Evolutionary conservation across 2,797 vertebrate species (phyloP).

Genomic region (Danio albolineatus): DNA sequence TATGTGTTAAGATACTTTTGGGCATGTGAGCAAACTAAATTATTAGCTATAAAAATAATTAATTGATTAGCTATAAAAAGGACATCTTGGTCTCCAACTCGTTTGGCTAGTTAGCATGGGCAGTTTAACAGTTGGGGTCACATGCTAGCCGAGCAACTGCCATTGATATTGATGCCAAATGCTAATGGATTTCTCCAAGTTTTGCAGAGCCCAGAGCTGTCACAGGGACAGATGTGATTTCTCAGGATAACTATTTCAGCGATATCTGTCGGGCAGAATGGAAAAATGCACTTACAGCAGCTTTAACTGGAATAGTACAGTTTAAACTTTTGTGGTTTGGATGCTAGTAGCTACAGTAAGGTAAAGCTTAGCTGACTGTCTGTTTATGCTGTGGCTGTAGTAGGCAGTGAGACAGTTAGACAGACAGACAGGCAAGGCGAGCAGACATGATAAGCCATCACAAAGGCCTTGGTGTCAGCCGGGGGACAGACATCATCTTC

Average conservation of each 20-base stretch:
- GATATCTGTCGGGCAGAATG: not conserved
- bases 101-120: not conserved
- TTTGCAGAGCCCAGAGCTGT: not conserved
- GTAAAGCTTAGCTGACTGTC: conserved; percentile 44
- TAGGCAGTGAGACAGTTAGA: conserved; percentile 34
- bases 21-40: not conserved
- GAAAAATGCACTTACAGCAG: not conserved
- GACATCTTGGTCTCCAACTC: not conserved
- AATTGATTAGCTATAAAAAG: not conserved
- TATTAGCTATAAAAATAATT: not conserved
- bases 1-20: not conserved
- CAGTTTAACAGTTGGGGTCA: not conserved
- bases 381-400: conserved; percentile 37
- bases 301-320: conserved; percentile 13
- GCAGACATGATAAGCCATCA: conserved; percentile 51
- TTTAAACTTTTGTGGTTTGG: conserved; percentile 8
- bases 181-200: not conserved
- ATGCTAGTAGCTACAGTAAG: conserved; percentile 18
- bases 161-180: not conserved
- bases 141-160: not conserved
- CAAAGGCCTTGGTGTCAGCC: conserved; percentile 55
- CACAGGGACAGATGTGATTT: not conserved
- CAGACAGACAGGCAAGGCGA: conserved; percentile 33
- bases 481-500: conserved; percentile 62
- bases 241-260: conserved; percentile 6